These are phyloP conservation scores for Triops longicaudatus DNA, from an alignment of 1,140 invertebrate genomes.

Conservation along the genomic window DNA sequence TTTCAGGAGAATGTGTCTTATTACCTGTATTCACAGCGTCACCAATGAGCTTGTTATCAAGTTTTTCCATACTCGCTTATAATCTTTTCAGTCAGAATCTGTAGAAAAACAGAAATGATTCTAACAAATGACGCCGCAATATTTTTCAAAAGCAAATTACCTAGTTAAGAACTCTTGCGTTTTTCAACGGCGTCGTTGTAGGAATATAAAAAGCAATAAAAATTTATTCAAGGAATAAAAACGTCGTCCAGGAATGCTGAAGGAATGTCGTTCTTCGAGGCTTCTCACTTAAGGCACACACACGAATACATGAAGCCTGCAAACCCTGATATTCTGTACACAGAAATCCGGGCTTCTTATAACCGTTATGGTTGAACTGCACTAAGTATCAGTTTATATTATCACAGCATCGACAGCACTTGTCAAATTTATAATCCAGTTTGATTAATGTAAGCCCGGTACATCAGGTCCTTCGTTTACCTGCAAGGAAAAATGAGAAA, in stretches of 20 bases:
- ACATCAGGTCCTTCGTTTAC: too few species aligned
- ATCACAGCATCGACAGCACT: too few species aligned
- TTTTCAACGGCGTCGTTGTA: background rate
- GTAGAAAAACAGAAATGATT: too few species aligned
- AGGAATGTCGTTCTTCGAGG: background rate
- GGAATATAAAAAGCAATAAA: too few species aligned
- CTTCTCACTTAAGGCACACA: slow-evolving; percentile 2
- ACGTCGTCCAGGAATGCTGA: background rate
- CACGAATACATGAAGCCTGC: background rate
- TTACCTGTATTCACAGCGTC: background rate
- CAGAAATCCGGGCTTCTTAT: too few species aligned
- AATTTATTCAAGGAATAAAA: background rate
- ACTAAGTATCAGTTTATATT: too few species aligned
- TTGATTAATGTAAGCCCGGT: too few species aligned
- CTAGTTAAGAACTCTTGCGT: background rate
- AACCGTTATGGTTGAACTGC: too few species aligned
- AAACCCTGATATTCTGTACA: too few species aligned
- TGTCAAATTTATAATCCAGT: too few species aligned
- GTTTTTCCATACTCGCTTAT: background rate
- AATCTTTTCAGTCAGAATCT: too few species aligned
- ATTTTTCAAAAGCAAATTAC: background rate
- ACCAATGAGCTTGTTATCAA: background rate
- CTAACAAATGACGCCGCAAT: background rate
- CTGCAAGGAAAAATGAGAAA: too few species aligned
- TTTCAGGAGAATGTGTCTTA: background rate